Percentiles rank a stretch among this genome's conserved stretches.
Evolutionary conservation across 2,888 invertebrate genomes (phyloP).

Genomic region (Amphipyra berbera): DNA sequence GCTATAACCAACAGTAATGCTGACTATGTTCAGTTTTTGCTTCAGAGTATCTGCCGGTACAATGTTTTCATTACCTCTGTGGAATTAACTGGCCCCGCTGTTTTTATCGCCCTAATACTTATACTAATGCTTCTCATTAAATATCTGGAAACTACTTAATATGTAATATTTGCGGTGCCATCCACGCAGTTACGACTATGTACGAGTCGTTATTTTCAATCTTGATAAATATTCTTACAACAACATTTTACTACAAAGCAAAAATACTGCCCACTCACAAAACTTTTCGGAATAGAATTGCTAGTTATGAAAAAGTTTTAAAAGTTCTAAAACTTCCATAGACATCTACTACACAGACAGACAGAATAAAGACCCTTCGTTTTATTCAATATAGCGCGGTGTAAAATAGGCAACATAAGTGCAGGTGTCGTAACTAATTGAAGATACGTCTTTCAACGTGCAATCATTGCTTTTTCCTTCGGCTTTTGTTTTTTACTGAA

Average conservation of each 20-base stretch:
- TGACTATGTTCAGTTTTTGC: conserved; percentile 3
- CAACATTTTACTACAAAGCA: conserved; percentile 1
- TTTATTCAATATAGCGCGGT: background rate
- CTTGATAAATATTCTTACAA: conserved; percentile 1
- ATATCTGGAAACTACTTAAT: background rate
- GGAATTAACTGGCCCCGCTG: background rate
- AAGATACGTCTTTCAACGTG: background rate
- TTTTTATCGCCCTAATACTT: conserved; percentile 1
- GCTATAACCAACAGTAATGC: conserved; percentile 8
- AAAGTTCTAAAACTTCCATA: background rate
- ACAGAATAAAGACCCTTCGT: background rate
- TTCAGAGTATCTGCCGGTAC: background rate
- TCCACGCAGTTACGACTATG: background rate
- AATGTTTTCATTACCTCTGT: conserved; percentile 1
- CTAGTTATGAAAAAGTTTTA: background rate
- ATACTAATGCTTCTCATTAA: conserved; percentile 2
- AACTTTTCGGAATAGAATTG: background rate
- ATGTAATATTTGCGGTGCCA: background rate
- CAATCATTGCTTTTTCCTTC: conserved; percentile 9
- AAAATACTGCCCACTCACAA: conserved; percentile 1
- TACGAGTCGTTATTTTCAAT: background rate
- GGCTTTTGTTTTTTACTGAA: conserved; percentile 5
- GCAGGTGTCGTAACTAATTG: conserved; percentile 7
- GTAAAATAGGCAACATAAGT: background rate
- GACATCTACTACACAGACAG: background rate